Evolutionary conservation across 1,140 invertebrate genomes (phyloP).

Genomic region (Gryon sp.): DNA sequence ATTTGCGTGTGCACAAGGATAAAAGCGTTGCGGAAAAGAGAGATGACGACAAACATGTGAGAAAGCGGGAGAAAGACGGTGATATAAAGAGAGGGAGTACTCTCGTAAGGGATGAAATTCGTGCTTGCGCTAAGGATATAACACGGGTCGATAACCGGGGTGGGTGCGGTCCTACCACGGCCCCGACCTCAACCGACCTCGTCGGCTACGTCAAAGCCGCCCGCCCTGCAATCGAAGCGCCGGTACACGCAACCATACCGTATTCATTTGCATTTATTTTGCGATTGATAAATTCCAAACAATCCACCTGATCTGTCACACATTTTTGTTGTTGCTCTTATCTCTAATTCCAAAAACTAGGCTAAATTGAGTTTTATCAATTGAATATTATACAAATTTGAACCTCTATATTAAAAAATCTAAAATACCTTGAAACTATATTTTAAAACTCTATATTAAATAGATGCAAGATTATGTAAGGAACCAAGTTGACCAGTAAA

Average conservation of each 20-base stretch:
- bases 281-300: no score
- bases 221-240: constrained; percentile 52
- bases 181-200: constrained; percentile 64
- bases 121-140: constrained; percentile 72
- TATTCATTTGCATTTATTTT: neutral
- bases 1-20: constrained; percentile 17
- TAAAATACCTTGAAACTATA: no score
- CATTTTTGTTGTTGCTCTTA: no score
- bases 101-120: constrained; percentile 68
- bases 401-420: no score
- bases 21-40: constrained; percentile 12
- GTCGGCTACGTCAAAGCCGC: constrained; percentile 55
- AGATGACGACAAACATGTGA: neutral
- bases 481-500: no score
- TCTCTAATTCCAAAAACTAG: no score
- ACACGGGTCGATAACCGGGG: constrained; percentile 74
- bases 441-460: no score
- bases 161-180: constrained; percentile 72
- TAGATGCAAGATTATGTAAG: no score
- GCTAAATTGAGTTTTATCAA: no score
- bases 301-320: no score
- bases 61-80: neutral
- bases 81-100: constrained; percentile 19
- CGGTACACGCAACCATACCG: constrained; percentile 29
- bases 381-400: no score